phyloP scores from a whole-genome alignment of 2,797 vertebrate genomes.

The Acridotheres tristis region DNA sequence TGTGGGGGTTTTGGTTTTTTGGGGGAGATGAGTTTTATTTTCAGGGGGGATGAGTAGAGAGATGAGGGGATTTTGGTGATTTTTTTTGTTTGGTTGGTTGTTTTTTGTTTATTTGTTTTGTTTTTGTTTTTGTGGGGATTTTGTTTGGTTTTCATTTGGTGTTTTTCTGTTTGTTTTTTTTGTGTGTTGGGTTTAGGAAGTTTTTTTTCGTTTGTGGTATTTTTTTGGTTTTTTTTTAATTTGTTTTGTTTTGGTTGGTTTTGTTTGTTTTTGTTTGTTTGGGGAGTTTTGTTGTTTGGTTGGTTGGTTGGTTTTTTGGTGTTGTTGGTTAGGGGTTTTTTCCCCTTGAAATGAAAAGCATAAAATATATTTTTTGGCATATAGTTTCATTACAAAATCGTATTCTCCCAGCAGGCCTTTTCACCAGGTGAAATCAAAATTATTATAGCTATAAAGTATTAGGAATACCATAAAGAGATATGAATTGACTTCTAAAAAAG shows the following conservation, averaged over 20 bases:
- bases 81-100: not conserved
- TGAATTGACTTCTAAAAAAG: not conserved
- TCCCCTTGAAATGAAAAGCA: not conserved
- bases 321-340: rapidly evolving
- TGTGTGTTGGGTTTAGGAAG: not conserved
- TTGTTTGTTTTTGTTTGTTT: not conserved
- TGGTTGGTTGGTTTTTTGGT: not conserved
- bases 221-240: too few relatives aligned
- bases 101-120: not conserved
- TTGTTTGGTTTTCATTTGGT: not conserved
- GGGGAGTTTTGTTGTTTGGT: not conserved
- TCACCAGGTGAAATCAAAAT: not conserved
- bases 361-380: not conserved
- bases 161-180: rapidly evolving
- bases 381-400: not conserved
- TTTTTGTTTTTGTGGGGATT: rapidly evolving
- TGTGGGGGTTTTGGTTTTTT: not conserved
- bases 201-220: not conserved
- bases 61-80: rapidly evolving
- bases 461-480: not conserved
- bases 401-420: not conserved
- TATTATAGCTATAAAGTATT: slow-evolving; percentile 23
- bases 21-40: not conserved
- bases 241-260: not conserved
- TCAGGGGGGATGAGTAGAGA: rapidly evolving